phyloP scores from a whole-genome alignment of 2,113 vertebrate species.

The Thalassoma bifasciatum region DNA sequence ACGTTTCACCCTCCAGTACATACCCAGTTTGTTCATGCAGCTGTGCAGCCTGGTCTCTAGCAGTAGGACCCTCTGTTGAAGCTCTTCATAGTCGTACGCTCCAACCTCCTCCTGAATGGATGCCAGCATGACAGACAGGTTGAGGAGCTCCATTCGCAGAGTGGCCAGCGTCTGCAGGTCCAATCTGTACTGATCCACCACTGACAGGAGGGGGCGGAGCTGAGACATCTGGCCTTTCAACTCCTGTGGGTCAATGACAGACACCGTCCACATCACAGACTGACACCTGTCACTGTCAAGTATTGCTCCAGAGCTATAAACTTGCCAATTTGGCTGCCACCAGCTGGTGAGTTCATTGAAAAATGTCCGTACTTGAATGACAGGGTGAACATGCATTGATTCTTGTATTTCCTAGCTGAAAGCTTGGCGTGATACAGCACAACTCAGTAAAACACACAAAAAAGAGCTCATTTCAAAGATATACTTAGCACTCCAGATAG shows the following conservation, averaged over 20 bases:
- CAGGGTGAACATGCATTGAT: no score
- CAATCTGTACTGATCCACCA: constrained; percentile 91
- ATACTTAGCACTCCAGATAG: no score
- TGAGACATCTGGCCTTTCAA: constrained; percentile 95
- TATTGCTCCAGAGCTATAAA: no score
- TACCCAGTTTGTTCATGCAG: constrained; percentile 97
- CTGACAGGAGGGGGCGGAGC: constrained; percentile 89
- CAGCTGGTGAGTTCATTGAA: no score
- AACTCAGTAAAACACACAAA: no score
- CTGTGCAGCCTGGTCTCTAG: constrained; percentile 92
- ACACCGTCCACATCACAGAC: no score
- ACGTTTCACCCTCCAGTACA: constrained; percentile 41
- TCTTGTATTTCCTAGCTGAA: no score
- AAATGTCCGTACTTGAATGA: no score
- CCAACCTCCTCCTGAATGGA: constrained; percentile 93
- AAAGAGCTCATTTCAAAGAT: no score
- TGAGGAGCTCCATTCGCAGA: constrained; percentile 90
- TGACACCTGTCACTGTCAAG: no score
- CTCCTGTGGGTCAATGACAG: constrained; percentile 81
- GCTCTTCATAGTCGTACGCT: constrained; percentile 93
- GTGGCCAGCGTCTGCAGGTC: constrained; percentile 90
- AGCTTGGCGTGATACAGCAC: no score
- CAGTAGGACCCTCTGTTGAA: constrained; percentile 90
- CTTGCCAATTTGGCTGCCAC: no score
- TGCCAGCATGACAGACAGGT: constrained; percentile 88